Evolutionary conservation across 2,113 vertebrate genomes (phyloP), one percentile per base, ranked within the genome.

Genomic region (Scartelaos histophorus): DNA sequence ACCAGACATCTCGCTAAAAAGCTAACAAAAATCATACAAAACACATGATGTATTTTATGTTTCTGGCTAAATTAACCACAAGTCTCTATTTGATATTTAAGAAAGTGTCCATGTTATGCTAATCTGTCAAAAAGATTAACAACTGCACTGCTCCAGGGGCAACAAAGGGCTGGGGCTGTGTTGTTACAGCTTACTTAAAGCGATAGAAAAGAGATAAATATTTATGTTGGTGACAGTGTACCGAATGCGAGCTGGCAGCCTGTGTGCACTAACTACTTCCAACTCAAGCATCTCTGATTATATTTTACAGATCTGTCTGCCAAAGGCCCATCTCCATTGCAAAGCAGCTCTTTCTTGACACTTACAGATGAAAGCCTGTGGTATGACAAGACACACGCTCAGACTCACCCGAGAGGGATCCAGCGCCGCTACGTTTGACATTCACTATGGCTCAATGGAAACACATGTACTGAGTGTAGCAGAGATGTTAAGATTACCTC

Each of bases 291-390:
- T 82, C 73, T 88, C 86, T 85, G 89, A 90, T 91, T 91, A 89
- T 82, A 82, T 83, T 90, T 88, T 86, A 90, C 87, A 88, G 82
- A 90, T 88, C 85, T 77, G 83, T 69, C 88, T 90, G 91, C 88
- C 89, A 87, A 90, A 78, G 71, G 78, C 82, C 74, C 66, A 83
- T 93, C 92, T 90, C 88, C 85, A 80, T 90, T 91, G 87, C 88
- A 91, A 92, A 93, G 84, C 82, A 90, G 88, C 78, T 87, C 87
- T 82, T 84, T 87, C 87, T 82, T 75, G 58, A 78, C 81, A 82
- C 72, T 64, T 47, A n/a, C 71, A 90, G 89, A 89, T 93, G 85
- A 92, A 93, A 89, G 85, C 84, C 73, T 51, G 68, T 3, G 15
- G 69, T 65, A 83, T 88, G 88, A 92, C 88, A 89, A 89, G 86